These are phyloP conservation scores for Papio anubis DNA, from an alignment of 2,113 vertebrate species.

Conservation along the genomic window DNA sequence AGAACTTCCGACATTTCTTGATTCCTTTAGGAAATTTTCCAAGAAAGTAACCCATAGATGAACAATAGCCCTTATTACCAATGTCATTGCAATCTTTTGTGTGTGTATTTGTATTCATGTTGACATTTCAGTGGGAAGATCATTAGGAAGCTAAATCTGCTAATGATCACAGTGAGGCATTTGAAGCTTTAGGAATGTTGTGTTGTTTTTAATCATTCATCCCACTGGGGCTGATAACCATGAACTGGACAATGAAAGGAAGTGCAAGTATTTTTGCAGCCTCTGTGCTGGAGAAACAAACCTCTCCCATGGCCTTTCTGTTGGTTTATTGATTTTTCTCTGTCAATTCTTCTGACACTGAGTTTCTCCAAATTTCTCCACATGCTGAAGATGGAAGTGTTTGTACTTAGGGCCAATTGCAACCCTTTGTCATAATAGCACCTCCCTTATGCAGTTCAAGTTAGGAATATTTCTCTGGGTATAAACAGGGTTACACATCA, in stretches of 20 bases:
- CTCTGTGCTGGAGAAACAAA: conserved; percentile 10
- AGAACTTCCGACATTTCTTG: background rate
- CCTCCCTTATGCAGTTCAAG: background rate
- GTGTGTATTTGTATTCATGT: background rate
- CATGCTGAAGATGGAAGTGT: background rate
- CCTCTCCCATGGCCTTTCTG: conserved; percentile 50
- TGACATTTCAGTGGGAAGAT: background rate
- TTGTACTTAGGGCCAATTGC: background rate
- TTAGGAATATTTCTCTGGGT: background rate
- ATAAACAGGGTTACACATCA: too few species aligned
- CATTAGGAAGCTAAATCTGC: background rate
- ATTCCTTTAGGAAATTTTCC: background rate
- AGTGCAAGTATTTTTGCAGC: conserved; percentile 49
- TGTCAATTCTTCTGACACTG: background rate
- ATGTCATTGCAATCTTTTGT: background rate
- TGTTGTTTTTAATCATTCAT: background rate
- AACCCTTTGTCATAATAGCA: background rate
- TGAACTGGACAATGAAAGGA: background rate
- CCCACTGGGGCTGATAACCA: conserved; percentile 6
- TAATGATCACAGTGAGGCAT: background rate
- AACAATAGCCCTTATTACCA: background rate
- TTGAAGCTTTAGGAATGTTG: background rate
- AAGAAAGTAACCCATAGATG: background rate
- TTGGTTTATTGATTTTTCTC: background rate
- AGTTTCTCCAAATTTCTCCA: background rate